These are phyloP conservation scores for Atopsyche davidsoni DNA, from an alignment of 1,140 invertebrate species.

Conservation along the genomic window DNA sequence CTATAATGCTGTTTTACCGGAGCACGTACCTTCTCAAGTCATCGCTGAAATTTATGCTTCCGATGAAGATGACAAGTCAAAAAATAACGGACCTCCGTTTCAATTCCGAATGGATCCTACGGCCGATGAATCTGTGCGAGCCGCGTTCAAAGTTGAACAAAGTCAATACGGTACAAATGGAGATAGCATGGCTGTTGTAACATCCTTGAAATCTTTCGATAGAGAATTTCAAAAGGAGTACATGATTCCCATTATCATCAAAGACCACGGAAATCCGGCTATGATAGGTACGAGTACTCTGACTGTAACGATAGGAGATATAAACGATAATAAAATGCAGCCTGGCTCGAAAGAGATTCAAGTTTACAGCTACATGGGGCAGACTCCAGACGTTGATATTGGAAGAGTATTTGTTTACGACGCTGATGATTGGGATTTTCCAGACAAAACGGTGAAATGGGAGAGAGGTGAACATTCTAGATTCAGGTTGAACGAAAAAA, in stretches of 20 bases:
- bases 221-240: conserved; percentile 60
- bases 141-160: conserved; percentile 56
- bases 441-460: conserved; percentile 64
- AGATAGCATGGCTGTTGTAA: conserved; percentile 57
- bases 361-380: conserved; percentile 63
- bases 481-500: conserved; percentile 54
- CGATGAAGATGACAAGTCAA: conserved; percentile 57
- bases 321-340: conserved; percentile 65
- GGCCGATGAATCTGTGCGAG: conserved; percentile 53
- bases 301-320: conserved; percentile 62
- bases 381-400: conserved; percentile 54
- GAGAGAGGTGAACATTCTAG: conserved; percentile 46
- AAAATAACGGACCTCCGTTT: conserved; percentile 60
- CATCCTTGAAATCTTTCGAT: conserved; percentile 57
- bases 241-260: conserved; percentile 57
- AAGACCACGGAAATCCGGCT: conserved; percentile 48
- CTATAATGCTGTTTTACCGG: conserved; percentile 58
- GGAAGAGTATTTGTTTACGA: conserved; percentile 65
- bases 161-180: conserved; percentile 54
- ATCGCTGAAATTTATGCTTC: conserved; percentile 56
- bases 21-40: conserved; percentile 54
- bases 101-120: conserved; percentile 54
- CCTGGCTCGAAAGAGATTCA: conserved; percentile 62
- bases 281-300: conserved; percentile 60
- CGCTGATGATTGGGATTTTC: conserved; percentile 65